A percentile compares a stretch with the other conserved stretches of the same genome.
Conservation (phyloP, 2,888 invertebrate genomes). For the Scaptomyza polygonia region DNA sequence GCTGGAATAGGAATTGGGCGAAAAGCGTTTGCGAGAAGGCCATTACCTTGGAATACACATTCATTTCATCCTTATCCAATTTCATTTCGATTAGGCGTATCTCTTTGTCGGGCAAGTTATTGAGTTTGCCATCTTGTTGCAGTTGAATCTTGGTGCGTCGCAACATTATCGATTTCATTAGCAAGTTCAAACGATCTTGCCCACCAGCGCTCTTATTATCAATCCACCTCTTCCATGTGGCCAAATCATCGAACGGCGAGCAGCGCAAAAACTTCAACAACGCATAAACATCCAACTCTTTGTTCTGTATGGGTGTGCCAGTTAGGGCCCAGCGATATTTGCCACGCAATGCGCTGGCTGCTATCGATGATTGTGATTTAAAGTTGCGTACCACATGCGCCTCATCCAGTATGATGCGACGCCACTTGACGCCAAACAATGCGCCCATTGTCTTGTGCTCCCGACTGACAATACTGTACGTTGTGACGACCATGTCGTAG, state of each 20-base stretch:
- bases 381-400: slow-evolving; percentile 96
- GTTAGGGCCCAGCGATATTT: slow-evolving; percentile 93
- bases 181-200: slow-evolving; percentile 91
- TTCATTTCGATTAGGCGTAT: slow-evolving; percentile 87
- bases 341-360: slow-evolving; percentile 86
- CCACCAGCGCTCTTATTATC: slow-evolving; percentile 92
- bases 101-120: slow-evolving; percentile 87
- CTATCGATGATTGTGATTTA: slow-evolving; percentile 90
- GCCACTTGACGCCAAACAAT: slow-evolving; percentile 91
- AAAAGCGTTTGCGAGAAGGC: slow-evolving; percentile 90
- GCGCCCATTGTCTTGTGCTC: slow-evolving; percentile 87
- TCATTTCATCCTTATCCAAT: slow-evolving; percentile 89
- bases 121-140: slow-evolving; percentile 87
- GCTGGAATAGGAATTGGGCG: slow-evolving; percentile 90
- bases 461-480: slow-evolving; percentile 90
- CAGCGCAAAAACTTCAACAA: slow-evolving; percentile 93
- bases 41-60: slow-evolving; percentile 91
- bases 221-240: slow-evolving; percentile 96
- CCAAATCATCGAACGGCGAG: slow-evolving; percentile 94
- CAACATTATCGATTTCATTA: slow-evolving; percentile 93
- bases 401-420: slow-evolving; percentile 95
- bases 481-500: slow-evolving; percentile 94
- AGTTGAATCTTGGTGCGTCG: slow-evolving; percentile 94
- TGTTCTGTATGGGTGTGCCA: slow-evolving; percentile 98
- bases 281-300: slow-evolving; percentile 92